Evolutionary conservation across 1,140 invertebrate species (phyloP), one percentile per base, ranked within the genome.

Genomic region (Apolygus lucorum): DNA sequence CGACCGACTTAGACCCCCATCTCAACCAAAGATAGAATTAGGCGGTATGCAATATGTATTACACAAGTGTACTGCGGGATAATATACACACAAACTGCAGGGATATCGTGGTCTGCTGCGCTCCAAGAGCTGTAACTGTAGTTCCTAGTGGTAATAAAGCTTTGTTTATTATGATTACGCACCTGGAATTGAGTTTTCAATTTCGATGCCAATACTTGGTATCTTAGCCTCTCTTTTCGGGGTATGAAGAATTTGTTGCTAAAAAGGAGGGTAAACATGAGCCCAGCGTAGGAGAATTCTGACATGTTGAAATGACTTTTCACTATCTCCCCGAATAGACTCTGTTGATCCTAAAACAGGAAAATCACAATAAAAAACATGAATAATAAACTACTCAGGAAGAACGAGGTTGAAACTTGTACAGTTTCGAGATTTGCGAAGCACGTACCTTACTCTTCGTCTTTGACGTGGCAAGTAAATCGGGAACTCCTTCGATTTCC

Each of bases 401-500:
- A 8, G 34, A 42, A 42, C 34, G 34, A 17, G 34, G 4, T 34
- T 59, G n/a, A n/a, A n/a, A n/a, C n/a, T n/a, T n/a, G n/a, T n/a
- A n/a, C n/a, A n/a, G n/a, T n/a, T n/a, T n/a, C n/a, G n/a, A n/a
- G n/a, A n/a, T n/a, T n/a, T n/a, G n/a, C n/a, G n/a, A n/a, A n/a
- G n/a, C n/a, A n/a, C n/a, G n/a, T 63, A 68, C 28, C 52, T 78
- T 78, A 84, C 83, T 76, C 82, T 81, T 17, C 0, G 79, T 78
- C 71, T 84, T 79, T 49, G 80, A 73, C 22, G 67, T 59, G 21
- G 52, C 49, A 29, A 85, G 71, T 68, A 84, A 68, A 66, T 81
- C 79, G 0, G 83, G 83, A 34, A 84, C 77, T 21, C 83, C 80
- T 66, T 79, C 75, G 76, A 83, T 80, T 0, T 76, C 75, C 64